These are phyloP conservation scores for Crepidodera aurea DNA, from an alignment of 2,888 invertebrate species.

Conservation along the genomic window DNA sequence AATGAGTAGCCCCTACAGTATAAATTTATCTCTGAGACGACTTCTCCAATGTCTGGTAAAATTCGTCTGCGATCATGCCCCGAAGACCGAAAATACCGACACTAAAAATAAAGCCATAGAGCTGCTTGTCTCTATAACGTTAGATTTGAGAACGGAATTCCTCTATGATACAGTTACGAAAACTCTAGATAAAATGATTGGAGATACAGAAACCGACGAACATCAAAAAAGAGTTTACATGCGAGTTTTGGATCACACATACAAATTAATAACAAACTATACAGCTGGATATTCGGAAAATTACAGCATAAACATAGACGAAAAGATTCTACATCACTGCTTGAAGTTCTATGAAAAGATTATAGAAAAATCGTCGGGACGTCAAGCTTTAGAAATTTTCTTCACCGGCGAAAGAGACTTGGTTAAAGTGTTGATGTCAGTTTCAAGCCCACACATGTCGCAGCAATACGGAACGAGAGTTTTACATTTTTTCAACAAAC, in stretches of 20 bases:
- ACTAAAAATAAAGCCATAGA: slow-evolving; percentile 71
- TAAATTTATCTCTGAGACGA: slow-evolving; percentile 72
- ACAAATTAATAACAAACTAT: slow-evolving; percentile 72
- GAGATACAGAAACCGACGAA: slow-evolving; percentile 71
- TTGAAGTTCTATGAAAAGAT: slow-evolving; percentile 87
- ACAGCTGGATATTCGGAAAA: slow-evolving; percentile 55
- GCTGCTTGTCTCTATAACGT: slow-evolving; percentile 77
- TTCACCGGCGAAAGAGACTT: slow-evolving; percentile 77
- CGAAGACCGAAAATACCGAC: slow-evolving; percentile 70
- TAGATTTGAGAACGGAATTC: slow-evolving; percentile 80
- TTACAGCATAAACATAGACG: slow-evolving; percentile 62
- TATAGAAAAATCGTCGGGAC: slow-evolving; percentile 81
- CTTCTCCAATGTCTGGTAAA: slow-evolving; percentile 70
- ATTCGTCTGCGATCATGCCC: slow-evolving; percentile 70
- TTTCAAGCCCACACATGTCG: slow-evolving; percentile 76
- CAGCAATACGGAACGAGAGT: slow-evolving; percentile 79
- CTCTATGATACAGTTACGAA: slow-evolving; percentile 71
- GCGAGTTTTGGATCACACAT: slow-evolving; percentile 71
- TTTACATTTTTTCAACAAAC: slow-evolving; percentile 80
- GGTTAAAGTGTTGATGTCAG: slow-evolving; percentile 81
- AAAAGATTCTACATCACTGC: slow-evolving; percentile 71
- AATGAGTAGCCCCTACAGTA: slow-evolving; percentile 66
- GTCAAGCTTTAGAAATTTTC: slow-evolving; percentile 83
- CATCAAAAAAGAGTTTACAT: slow-evolving; percentile 71
- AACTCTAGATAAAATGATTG: slow-evolving; percentile 70